Base-by-base conservation (phyloP, 2,113 vertebrate genomes). In the Megatriorchis doriae region DNA sequence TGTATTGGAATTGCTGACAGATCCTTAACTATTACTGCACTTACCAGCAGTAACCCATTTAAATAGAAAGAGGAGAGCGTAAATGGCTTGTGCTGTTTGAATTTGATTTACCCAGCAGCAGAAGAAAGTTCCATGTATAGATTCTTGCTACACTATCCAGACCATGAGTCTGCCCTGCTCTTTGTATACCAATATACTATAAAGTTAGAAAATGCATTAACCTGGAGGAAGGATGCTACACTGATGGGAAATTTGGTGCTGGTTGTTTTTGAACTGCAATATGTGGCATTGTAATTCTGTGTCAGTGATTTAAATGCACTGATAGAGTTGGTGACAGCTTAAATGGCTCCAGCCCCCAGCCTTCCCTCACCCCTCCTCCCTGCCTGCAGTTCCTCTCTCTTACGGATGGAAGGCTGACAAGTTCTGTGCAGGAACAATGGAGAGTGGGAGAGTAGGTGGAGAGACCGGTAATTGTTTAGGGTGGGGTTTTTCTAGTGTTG, bases 281-380 rank as follows among this genome's bases (percentile, higher is more conserved):
- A 96, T 94, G 88, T 36, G 66, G 97, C 56, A 66, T 96, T 98
- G 96, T 97, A 96, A 96, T 97, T 98, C 97, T 65, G 89, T 98
- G 97, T 97, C 97, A 96, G 96, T 97, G 97, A 98, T 98, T 98
- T 98, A 97, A 98, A 97, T 96, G 97, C 90, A 95, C 97, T 95
- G 97, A 97, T 95, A 94, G 96, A 97, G 94, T 86, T 94, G 62
- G 97, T 98, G 98, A 98, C 98, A 98, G 98, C 96, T 98, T 98
- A 98, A 98, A 98, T 92, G 96, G 95, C 96, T 98, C 92, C 97
- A 96, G 93, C 96, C 96, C 95, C 96, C 97, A 96, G 94, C 96
- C 88, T 62, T 59, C 80, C 68, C 93, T 97, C 70, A 96, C 80
- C 97, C 94, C 79, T 95, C 90, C 91, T 93, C 79, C 58, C 86